phyloP scores from a whole-genome alignment of 2,797 vertebrate genomes.

The Chaetophractus vellerosus region DNA sequence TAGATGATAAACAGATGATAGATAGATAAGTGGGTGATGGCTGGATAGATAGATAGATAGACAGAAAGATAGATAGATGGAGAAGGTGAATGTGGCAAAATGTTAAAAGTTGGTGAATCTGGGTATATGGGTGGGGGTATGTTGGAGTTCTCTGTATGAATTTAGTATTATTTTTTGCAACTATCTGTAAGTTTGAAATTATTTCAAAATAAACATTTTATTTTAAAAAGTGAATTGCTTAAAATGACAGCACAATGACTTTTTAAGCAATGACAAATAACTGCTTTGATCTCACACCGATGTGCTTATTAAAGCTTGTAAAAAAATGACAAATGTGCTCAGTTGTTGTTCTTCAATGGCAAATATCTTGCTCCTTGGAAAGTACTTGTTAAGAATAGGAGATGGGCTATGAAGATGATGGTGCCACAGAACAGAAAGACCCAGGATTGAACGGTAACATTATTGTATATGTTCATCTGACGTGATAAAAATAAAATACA shows the following conservation, averaged over 20 bases:
- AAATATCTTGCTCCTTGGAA: slow-evolving; percentile 45
- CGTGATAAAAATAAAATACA: background rate
- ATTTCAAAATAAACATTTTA: no score
- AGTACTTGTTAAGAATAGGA: slow-evolving; percentile 32
- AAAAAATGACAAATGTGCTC: background rate
- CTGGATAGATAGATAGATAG: no score
- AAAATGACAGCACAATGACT: slow-evolving; percentile 31
- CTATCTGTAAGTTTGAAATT: no score
- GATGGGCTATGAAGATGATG: slow-evolving; percentile 20
- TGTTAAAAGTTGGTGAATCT: no score
- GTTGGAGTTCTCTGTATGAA: no score
- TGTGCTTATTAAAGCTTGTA: slow-evolving; percentile 36
- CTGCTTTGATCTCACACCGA: slow-evolving; percentile 51
- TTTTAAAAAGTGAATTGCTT: background rate
- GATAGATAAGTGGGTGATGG: no score
- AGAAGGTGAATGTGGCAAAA: no score
- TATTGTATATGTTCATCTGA: background rate
- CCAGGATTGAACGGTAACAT: background rate
- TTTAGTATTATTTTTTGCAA: no score
- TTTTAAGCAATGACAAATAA: slow-evolving; percentile 53
- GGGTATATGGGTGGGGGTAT: no score
- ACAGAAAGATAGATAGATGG: no score
- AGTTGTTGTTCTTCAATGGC: slow-evolving; percentile 31
- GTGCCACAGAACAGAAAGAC: background rate
- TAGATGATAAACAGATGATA: no score